Conservation (phyloP, 2,113 vertebrate genomes). For the Andinoacara biseriatus region DNA sequence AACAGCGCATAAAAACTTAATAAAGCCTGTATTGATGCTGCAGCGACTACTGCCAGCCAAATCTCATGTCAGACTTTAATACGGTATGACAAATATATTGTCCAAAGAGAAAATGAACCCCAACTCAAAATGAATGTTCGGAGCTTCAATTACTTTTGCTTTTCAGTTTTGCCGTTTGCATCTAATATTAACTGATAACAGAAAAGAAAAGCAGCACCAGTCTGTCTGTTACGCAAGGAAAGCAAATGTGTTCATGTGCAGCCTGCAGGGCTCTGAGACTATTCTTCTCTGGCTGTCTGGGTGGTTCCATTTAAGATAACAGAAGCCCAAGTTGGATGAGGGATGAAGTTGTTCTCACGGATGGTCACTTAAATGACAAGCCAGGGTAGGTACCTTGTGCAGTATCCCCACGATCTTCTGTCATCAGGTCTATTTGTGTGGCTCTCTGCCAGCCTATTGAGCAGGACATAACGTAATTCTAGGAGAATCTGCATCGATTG, state of each 20-base stretch:
- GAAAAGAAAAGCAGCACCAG: not conserved
- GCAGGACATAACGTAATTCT: slow-evolving; percentile 64
- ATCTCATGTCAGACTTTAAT: not conserved
- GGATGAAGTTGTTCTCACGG: not conserved
- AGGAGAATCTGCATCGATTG: slow-evolving; percentile 65
- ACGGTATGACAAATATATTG: not conserved
- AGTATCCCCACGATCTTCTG: slow-evolving; percentile 42
- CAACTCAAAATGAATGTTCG: not conserved
- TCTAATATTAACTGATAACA: not conserved
- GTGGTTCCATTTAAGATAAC: not conserved
- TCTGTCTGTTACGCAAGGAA: not conserved
- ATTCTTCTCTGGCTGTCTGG: not conserved
- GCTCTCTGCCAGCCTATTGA: slow-evolving; percentile 56
- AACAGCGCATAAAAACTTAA: not conserved
- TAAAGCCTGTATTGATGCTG: slow-evolving; percentile 14
- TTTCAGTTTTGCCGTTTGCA: not conserved
- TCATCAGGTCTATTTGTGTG: slow-evolving; percentile 50
- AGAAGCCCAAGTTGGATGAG: not conserved
- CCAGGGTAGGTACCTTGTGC: slow-evolving; percentile 24
- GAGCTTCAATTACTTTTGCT: not conserved
- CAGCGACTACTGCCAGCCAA: not conserved
- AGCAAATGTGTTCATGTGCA: not conserved
- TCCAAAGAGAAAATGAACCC: not conserved
- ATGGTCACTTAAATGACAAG: slow-evolving; percentile 17
- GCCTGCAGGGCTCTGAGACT: not conserved